These are phyloP conservation scores for Popillia japonica DNA, from an alignment of 1,140 invertebrate genomes.

Conservation along the genomic window DNA sequence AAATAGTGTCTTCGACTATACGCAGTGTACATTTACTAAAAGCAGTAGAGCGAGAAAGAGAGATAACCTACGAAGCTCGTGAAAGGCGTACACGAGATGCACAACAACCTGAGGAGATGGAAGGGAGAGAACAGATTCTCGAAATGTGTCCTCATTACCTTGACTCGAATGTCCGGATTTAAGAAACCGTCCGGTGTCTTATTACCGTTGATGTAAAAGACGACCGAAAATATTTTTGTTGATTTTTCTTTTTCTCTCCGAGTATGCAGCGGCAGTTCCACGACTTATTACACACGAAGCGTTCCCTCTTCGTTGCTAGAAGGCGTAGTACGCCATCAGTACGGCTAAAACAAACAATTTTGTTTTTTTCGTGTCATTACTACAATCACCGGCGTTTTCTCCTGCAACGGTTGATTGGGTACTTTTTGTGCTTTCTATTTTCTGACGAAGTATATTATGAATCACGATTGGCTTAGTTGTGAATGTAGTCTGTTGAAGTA, in stretches of 20 bases:
- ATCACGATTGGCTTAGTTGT: neutral
- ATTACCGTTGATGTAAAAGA: constrained; percentile 22
- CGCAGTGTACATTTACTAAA: no score
- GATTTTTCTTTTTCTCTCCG: neutral
- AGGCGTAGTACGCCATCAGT: neutral
- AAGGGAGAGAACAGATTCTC: constrained; percentile 11
- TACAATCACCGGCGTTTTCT: neutral
- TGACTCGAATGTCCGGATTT: constrained; percentile 31
- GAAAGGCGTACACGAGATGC: neutral
- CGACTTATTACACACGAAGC: neutral
- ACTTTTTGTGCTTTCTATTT: constrained; percentile 5
- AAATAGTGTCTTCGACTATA: no score
- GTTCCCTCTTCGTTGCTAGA: neutral
- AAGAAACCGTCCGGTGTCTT: constrained; percentile 31
- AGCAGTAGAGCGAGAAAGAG: neutral
- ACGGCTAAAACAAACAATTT: constrained; percentile 12
- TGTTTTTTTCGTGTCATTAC: constrained; percentile 6
- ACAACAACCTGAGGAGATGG: neutral
- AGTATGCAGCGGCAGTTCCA: neutral
- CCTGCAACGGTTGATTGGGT: neutral
- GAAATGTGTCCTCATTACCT: constrained; percentile 33
- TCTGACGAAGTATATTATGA: neutral
- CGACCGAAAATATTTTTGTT: constrained; percentile 28
- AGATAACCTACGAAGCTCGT: neutral
- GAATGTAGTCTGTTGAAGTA: no score